Evolutionary conservation across 2,113 vertebrate species (phyloP).

Genomic region (Protobothrops flavoviridis): DNA sequence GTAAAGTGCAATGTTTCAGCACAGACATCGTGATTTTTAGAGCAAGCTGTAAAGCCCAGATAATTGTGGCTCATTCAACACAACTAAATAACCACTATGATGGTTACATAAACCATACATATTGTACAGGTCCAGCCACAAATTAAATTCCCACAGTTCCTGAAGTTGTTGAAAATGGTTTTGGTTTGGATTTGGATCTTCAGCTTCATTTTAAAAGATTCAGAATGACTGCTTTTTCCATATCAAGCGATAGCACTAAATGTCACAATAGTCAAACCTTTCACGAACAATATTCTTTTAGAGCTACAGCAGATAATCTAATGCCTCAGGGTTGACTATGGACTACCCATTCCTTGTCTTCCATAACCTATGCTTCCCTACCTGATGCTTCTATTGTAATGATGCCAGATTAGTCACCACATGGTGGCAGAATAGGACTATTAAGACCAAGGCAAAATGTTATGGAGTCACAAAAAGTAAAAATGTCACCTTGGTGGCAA

Average conservation of each 20-base stretch:
- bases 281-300: background rate
- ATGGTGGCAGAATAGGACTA: background rate
- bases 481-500: background rate
- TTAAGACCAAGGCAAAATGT: background rate
- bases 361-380: background rate
- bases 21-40: background rate
- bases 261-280: background rate
- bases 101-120: background rate
- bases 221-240: background rate
- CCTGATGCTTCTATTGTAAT: background rate
- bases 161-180: background rate
- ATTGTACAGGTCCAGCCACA: background rate
- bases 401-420: background rate
- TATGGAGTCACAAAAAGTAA: background rate
- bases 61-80: background rate
- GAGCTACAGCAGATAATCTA: background rate
- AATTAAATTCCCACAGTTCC: background rate
- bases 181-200: background rate
- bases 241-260: background rate
- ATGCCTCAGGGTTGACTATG: too few relatives aligned
- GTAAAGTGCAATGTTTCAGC: background rate
- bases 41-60: background rate
- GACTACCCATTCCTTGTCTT: background rate
- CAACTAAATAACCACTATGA: background rate
- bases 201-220: background rate